A percentile compares a stretch with the other conserved stretches of the same genome.
These are phyloP conservation scores for Hiodon tergisus DNA, from an alignment of 2,113 vertebrate species.

Conservation along the genomic window DNA sequence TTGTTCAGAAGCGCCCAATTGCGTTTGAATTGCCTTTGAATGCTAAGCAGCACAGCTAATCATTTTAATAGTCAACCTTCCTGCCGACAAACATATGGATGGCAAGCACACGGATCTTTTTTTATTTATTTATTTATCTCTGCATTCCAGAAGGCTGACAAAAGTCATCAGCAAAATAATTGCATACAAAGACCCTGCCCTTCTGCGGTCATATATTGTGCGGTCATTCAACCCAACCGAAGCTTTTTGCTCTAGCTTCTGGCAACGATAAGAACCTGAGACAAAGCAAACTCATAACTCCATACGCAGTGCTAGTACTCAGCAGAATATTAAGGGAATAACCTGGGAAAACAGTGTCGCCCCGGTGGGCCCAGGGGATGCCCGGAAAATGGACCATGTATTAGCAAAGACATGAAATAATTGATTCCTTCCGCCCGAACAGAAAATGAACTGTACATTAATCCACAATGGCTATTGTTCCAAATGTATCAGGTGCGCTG, in stretches of 20 bases:
- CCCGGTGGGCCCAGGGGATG: not conserved
- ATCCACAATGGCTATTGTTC: not conserved
- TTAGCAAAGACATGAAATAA: too few relatives aligned
- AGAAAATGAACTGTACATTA: not conserved
- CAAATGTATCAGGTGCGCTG: not conserved
- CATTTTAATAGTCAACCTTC: too few relatives aligned
- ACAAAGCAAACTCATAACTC: not conserved
- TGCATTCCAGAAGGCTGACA: not conserved
- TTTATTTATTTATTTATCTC: slow-evolving; percentile 25
- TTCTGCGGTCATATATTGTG: not conserved
- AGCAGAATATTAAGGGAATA: not conserved
- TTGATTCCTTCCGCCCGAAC: not conserved
- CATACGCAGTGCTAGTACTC: not conserved
- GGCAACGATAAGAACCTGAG: not conserved
- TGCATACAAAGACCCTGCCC: not conserved
- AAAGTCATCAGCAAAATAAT: not conserved
- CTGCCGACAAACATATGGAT: not conserved
- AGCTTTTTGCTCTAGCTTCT: not conserved
- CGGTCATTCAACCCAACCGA: not conserved
- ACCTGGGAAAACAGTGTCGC: not conserved
- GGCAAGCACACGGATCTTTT: slow-evolving; percentile 36
- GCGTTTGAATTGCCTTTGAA: too few relatives aligned
- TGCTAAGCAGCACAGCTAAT: too few relatives aligned
- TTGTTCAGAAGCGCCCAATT: too few relatives aligned
- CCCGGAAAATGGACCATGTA: not conserved